phyloP scores from a whole-genome alignment of 1,140 invertebrate species.

The Orchesella cincta region DNA sequence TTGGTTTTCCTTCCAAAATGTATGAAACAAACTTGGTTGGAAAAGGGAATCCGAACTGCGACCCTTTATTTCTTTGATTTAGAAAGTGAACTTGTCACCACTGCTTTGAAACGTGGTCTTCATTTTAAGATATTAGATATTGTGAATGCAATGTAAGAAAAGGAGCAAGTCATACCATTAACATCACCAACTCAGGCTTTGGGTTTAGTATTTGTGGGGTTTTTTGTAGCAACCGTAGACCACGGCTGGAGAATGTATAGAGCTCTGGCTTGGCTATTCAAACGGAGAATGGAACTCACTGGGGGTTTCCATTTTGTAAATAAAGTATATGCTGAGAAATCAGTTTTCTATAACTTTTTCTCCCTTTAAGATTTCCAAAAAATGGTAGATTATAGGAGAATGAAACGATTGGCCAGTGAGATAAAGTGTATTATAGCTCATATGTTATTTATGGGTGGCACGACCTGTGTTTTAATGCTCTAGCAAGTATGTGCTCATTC shows the following conservation, averaged over 20 bases:
- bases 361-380: conserved; percentile 3
- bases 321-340: conserved; percentile 22
- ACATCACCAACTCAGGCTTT: neutral
- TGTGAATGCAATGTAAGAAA: neutral
- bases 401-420: neutral
- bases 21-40: too few relatives aligned
- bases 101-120: too few relatives aligned
- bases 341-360: conserved; percentile 24
- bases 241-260: neutral
- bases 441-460: conserved; percentile 27
- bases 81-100: too few relatives aligned
- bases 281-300: neutral
- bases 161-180: neutral
- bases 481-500: neutral
- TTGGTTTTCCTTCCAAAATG: too few relatives aligned
- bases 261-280: too few relatives aligned
- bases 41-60: too few relatives aligned
- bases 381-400: neutral
- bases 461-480: conserved; percentile 23
- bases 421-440: conserved; percentile 26
- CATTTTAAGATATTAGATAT: too few relatives aligned
- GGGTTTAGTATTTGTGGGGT: neutral
- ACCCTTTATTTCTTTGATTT: too few relatives aligned
- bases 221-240: neutral
- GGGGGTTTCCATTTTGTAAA: conserved; percentile 3